These are phyloP conservation scores for Sphaerophoria rueppellii DNA, from an alignment of 2,888 invertebrate genomes.

Conservation along the genomic window DNA sequence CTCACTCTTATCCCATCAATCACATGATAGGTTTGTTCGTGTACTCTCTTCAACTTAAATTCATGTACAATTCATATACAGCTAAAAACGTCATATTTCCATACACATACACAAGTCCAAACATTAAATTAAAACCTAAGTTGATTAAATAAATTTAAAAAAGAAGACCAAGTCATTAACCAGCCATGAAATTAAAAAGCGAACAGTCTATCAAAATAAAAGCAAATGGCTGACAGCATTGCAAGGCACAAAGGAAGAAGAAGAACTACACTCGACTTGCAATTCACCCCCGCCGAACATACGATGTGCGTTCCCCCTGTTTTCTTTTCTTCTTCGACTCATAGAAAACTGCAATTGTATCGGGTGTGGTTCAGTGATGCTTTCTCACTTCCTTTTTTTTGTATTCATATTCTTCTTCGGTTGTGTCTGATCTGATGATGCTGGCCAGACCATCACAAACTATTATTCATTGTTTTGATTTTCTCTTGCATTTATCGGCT, in stretches of 20 bases:
- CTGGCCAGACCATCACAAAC: slow-evolving; percentile 28
- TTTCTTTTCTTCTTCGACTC: slow-evolving; percentile 5
- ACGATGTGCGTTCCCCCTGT: not conserved
- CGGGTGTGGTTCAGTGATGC: slow-evolving; percentile 50
- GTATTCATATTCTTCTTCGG: slow-evolving; percentile 3
- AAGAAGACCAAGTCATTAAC: no score
- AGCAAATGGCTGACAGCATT: not conserved
- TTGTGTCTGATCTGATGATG: slow-evolving; percentile 35
- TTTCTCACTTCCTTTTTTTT: slow-evolving; percentile 42
- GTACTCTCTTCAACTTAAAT: no score
- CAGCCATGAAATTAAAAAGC: no score
- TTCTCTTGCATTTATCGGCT: slow-evolving; percentile 51
- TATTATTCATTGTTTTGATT: slow-evolving; percentile 38
- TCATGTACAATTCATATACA: no score
- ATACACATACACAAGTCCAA: no score
- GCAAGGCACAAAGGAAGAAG: slow-evolving; percentile 1
- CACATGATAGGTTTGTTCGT: not conserved
- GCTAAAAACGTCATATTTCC: no score
- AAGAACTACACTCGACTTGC: slow-evolving; percentile 13
- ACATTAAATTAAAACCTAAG: no score
- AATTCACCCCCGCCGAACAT: slow-evolving; percentile 16
- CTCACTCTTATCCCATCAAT: slow-evolving; percentile 23
- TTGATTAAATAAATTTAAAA: no score
- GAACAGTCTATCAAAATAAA: no score
- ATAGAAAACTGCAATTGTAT: slow-evolving; percentile 38